Base-by-base conservation (phyloP, 2,113 vertebrate genomes). In the Syngnathus floridae region DNA sequence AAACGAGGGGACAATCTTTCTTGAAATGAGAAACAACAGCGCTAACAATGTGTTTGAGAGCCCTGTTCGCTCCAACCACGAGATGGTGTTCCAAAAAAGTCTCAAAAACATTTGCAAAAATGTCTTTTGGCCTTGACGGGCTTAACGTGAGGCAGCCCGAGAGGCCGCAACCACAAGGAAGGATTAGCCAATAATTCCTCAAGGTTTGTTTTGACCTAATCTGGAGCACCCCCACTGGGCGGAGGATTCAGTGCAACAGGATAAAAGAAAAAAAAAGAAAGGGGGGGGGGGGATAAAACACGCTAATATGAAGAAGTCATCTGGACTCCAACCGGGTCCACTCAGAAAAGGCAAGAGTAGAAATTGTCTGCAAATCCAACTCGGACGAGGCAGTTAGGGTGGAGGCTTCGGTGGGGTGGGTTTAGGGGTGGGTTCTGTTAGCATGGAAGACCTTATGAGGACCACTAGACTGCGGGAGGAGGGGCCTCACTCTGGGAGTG, bases 351-450 rank as follows among this genome's bases (percentile, higher is more conserved):
- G 54, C 60, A 57, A 66, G 51, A 66, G 40, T 2, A 65, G 11
- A 64, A 79, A 69, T 65, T 76, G 68, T 62, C 31, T 5, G 48
- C 62, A 82, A 84, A 87, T 79, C 79, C 38, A 77, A 76, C 79
- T 77, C 22, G 21, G 67, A 62, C 69, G 63, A 13, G 59, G 59
- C 56, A 64, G 59, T 11, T 57, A 38, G 37, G 62, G 67, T 56
- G 54, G 54, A 56, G 54, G 26, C 54, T 14, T 17, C 14, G 6
- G 54, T 35, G 54, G 54, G 54, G 56, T 37, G 26, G 48, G 36
- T 65, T 40, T 60, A 17, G 22, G 63, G 31, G 62, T 21, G 40
- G 64, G 54, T 49, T n/a, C 66, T 62, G 67, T 56, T 43, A 65
- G 71, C 45, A 67, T 38, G 66, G 14, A 62, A 61, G 65, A 43